Conservation (phyloP, 2,113 vertebrate genomes). For the Microcebus tavaratra region DNA sequence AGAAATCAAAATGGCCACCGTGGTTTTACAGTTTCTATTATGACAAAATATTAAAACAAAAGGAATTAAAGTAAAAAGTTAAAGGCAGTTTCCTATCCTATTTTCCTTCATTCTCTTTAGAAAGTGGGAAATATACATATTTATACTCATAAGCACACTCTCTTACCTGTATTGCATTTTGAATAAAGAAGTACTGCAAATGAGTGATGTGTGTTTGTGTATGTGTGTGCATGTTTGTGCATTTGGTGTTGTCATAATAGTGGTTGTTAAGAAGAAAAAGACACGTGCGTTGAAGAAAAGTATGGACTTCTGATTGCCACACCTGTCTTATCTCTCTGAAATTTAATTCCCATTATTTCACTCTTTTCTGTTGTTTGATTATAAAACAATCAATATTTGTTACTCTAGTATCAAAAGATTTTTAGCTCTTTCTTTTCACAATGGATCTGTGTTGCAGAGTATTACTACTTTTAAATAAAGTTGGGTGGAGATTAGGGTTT, state of each 20-base stretch:
- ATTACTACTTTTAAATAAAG: not conserved
- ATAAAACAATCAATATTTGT: not conserved
- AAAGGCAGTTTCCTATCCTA: not conserved
- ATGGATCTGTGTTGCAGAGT: not conserved
- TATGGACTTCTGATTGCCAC: not conserved
- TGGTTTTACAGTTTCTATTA: not conserved
- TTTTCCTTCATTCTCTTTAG: not conserved
- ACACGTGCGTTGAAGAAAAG: not conserved
- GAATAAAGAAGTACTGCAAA: not conserved
- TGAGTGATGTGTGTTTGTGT: not conserved
- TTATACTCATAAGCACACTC: accelerated
- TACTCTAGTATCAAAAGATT: not conserved
- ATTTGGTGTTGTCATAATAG: not conserved
- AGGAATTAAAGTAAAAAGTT: not conserved
- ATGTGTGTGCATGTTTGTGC: not conserved
- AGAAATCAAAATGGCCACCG: conserved; percentile 7
- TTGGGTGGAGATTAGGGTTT: not conserved
- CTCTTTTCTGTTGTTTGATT: not conserved
- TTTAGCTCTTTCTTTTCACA: not conserved
- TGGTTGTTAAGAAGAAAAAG: not conserved
- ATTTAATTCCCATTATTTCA: not conserved
- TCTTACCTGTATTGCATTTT: not conserved
- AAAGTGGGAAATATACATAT: not conserved
- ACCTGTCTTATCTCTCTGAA: not conserved
- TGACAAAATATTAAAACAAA: not conserved